Conservation (phyloP, 1,140 invertebrate genomes). For the Cydia pomonella region DNA sequence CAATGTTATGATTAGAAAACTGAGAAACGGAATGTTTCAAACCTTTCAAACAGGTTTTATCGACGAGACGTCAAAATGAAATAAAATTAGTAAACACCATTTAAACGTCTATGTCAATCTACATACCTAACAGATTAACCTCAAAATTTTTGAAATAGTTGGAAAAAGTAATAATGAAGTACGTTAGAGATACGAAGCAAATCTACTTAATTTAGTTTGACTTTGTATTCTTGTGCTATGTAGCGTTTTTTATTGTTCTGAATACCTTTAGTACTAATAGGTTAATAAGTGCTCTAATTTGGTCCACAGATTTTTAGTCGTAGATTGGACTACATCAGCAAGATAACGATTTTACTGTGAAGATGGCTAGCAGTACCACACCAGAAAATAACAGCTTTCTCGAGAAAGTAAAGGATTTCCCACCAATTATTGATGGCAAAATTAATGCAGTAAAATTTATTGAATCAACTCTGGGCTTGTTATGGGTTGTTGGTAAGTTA, state of each 20-base stretch:
- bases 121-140: not conserved
- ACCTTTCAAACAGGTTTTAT: no score
- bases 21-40: no score
- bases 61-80: no score
- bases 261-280: not conserved
- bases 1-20: no score
- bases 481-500: slow-evolving; percentile 83
- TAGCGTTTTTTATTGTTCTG: no score
- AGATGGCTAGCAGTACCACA: slow-evolving; percentile 53
- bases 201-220: not conserved
- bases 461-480: slow-evolving; percentile 81
- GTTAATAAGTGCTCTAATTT: not conserved
- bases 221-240: no score
- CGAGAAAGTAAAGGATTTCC: slow-evolving; percentile 72
- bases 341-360: not conserved
- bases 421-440: slow-evolving; percentile 78
- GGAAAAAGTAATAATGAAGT: not conserved
- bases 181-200: not conserved
- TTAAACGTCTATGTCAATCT: not conserved
- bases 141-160: not conserved
- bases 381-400: slow-evolving; percentile 45
- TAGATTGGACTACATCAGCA: not conserved
- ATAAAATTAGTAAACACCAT: no score
- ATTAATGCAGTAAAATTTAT: slow-evolving; percentile 84
- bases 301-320: not conserved